phyloP scores from a whole-genome alignment of 2,888 invertebrate genomes.

The Argynnis bischoffii region DNA sequence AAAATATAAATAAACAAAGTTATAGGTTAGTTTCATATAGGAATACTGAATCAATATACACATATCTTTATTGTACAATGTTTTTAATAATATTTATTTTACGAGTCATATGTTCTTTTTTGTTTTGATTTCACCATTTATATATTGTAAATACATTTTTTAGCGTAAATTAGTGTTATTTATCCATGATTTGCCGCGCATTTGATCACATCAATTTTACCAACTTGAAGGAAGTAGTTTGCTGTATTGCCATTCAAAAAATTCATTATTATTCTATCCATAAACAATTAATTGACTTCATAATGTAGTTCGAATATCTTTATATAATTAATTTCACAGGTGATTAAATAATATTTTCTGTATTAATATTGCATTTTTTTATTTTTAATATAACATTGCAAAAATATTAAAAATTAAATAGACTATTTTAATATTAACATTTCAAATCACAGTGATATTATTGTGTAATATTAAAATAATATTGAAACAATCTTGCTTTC shows the following conservation, averaged over 20 bases:
- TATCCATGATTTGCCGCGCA: conserved; percentile 7
- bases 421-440: no score
- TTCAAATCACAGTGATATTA: no score
- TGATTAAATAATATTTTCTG: no score
- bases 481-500: no score
- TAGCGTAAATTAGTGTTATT: neutral
- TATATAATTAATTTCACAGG: no score
- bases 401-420: no score
- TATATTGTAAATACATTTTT: neutral
- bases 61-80: neutral
- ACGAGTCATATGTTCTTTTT: neutral
- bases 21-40: conserved; percentile 17
- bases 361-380: no score
- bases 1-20: conserved; percentile 25
- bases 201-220: conserved; percentile 7
- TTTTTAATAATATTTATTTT: neutral
- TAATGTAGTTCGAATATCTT: no score
- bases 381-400: no score
- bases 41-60: neutral
- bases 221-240: neutral
- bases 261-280: neutral
- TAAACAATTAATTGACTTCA: no score
- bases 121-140: neutral
- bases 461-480: no score
- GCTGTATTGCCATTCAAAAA: conserved; percentile 3